A percentile compares a stretch with the other conserved stretches of the same genome.
These are phyloP conservation scores for Caenorhabditis parvicauda DNA, from an alignment of 2,888 invertebrate genomes.

Conservation along the genomic window DNA sequence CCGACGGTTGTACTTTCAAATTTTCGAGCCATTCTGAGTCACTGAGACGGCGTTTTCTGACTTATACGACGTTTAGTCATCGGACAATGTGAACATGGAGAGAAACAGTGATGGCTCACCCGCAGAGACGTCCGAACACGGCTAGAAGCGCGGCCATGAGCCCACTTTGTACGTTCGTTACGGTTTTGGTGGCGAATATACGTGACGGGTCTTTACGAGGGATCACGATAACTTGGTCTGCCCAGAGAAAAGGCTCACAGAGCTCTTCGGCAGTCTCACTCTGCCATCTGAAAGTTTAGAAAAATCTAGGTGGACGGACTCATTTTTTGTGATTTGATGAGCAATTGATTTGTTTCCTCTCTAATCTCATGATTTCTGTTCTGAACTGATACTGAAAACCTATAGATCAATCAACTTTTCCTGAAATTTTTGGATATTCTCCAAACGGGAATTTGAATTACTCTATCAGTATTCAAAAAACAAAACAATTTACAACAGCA, in stretches of 20 bases:
- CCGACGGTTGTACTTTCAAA: too few species aligned
- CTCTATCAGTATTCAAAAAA: too few species aligned
- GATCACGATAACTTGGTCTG: conserved; percentile 20
- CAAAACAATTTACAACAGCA: too few species aligned
- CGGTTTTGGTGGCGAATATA: conserved; percentile 18
- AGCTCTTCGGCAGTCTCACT: conserved; percentile 15
- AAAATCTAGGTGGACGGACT: too few species aligned
- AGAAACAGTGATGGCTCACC: conserved; percentile 6
- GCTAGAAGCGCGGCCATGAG: conserved; percentile 20
- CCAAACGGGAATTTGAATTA: too few species aligned
- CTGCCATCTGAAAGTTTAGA: conserved; percentile 14
- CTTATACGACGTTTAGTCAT: background rate
- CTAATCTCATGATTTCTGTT: too few species aligned
- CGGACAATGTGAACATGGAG: background rate
- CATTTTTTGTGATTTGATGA: too few species aligned
- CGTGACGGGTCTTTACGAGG: conserved; percentile 15
- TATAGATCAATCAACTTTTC: background rate
- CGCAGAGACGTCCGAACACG: conserved; percentile 19
- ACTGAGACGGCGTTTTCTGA: conserved; percentile 5
- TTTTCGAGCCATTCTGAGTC: too few species aligned
- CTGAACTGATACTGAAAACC: too few species aligned
- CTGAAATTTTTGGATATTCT: background rate
- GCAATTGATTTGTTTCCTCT: too few species aligned
- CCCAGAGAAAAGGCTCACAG: conserved; percentile 27
- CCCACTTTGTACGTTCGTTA: conserved; percentile 22